Percentiles rank a stretch among this genome's conserved stretches.
These are phyloP conservation scores for Arctocebus calabarensis DNA, from an alignment of 2,797 vertebrate species.

Conservation along the genomic window DNA sequence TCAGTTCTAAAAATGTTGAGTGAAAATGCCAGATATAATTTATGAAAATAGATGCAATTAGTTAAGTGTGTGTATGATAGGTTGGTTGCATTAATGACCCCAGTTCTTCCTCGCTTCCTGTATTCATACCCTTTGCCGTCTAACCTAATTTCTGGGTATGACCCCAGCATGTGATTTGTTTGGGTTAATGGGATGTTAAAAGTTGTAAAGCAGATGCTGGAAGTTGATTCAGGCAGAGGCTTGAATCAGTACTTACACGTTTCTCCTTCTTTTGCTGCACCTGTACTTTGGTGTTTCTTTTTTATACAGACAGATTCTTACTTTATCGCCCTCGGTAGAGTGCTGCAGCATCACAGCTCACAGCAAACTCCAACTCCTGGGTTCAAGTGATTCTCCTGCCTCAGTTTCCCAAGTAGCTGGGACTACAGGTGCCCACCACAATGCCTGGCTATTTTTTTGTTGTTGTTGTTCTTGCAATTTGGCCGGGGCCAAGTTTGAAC, in stretches of 20 bases:
- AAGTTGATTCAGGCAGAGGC: background rate
- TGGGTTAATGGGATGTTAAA: background rate
- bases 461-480: no score
- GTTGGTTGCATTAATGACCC: background rate
- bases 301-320: no score
- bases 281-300: background rate
- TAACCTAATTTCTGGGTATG: background rate
- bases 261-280: background rate
- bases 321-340: no score
- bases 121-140: background rate
- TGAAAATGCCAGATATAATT: background rate
- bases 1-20: background rate
- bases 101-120: background rate
- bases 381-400: no score
- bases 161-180: background rate
- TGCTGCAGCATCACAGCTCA: no score
- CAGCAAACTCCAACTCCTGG: no score
- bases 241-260: background rate
- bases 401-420: no score
- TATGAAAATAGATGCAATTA: slow-evolving; percentile 6
- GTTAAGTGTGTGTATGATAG: background rate
- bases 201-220: background rate
- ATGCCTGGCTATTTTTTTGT: no score
- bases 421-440: no score
- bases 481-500: no score